Evolutionary conservation across 2,797 vertebrate species (phyloP).

Genomic region (Lagorchestes hirsutus): DNA sequence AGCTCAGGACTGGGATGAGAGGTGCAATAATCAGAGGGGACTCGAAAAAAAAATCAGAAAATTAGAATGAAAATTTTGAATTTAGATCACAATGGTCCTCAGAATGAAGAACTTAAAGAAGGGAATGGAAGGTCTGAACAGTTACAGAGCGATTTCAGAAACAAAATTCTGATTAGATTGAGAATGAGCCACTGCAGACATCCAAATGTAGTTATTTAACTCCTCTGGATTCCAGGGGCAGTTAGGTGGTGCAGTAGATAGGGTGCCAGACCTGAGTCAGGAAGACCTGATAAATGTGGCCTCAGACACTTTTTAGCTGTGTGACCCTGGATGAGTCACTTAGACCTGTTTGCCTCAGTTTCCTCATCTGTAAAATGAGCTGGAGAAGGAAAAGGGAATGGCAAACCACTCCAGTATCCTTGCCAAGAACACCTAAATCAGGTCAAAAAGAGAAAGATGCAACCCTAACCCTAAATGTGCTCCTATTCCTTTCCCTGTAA

Average conservation of each 20-base stretch:
- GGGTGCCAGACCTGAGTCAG: background rate
- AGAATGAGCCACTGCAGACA: background rate
- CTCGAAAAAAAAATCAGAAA: conserved; percentile 11
- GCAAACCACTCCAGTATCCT: background rate
- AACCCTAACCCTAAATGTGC: no score
- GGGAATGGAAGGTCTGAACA: background rate
- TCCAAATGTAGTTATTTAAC: background rate
- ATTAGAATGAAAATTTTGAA: conserved; percentile 13
- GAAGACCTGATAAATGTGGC: background rate
- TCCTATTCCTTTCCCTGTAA: background rate
- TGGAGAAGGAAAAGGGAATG: background rate
- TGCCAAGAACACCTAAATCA: background rate
- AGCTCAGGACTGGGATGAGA: background rate
- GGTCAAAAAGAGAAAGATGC: background rate
- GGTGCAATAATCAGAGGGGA: background rate
- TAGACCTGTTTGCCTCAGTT: background rate
- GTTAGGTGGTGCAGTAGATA: background rate
- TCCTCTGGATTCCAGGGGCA: background rate
- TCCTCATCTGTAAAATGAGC: background rate
- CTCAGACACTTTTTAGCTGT: background rate
- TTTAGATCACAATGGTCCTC: background rate
- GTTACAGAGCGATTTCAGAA: conserved; percentile 4
- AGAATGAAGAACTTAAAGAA: background rate
- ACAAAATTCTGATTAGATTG: background rate
- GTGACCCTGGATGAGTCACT: background rate